Evolutionary conservation across 2,113 vertebrate genomes (phyloP), one percentile per base, ranked within the genome.

Genomic region (Vulpes lagopus): DNA sequence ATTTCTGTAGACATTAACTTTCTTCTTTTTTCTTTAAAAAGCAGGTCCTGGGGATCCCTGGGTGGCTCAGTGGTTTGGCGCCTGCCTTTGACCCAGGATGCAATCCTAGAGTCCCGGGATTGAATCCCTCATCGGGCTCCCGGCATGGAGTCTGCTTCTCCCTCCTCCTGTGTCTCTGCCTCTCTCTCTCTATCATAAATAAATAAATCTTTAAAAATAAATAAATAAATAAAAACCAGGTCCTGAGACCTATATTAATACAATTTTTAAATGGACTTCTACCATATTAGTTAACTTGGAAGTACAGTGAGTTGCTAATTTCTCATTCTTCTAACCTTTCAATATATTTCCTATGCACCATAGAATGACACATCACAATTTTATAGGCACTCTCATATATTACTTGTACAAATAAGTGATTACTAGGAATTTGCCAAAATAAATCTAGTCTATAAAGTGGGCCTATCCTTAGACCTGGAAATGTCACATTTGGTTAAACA

Each of bases 11-110:
- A 91, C 4, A 92, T 0, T 43, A 19, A 32, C 15, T 73, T 91
- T 79, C 35, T 79, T 8, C 84, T 80, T 76, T 69, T 81, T 91
- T 43, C 57, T 83, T 97, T 57, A 69, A 64, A 79, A 97, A 96
- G 81, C 53, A 32, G 89, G 60, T 25, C 27, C 65, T 87, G 79
- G 43, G 43, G 43, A 43, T 43, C 43, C 43, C 43, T 43, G 43
- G 43, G 43, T 43, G 6, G 43, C 43, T 43, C 43, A 43, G 43
- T 43, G 43, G 43, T 43, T 43, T 43, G 43, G 43, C 7, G 43
- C 43, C 43, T 43, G 43, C 43, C 43, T 43, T 43, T 43, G 43
- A 43, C 43, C 43, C 43, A 43, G 43, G 43, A 7, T 7, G 7
- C 6, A 7, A 43, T 43, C 6, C 43, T 43, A 6, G 43, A 43